Percentiles rank a stretch among this genome's conserved stretches.
Conservation (phyloP, 2,113 vertebrate species). For the Microcebus ravelobensis region DNA sequence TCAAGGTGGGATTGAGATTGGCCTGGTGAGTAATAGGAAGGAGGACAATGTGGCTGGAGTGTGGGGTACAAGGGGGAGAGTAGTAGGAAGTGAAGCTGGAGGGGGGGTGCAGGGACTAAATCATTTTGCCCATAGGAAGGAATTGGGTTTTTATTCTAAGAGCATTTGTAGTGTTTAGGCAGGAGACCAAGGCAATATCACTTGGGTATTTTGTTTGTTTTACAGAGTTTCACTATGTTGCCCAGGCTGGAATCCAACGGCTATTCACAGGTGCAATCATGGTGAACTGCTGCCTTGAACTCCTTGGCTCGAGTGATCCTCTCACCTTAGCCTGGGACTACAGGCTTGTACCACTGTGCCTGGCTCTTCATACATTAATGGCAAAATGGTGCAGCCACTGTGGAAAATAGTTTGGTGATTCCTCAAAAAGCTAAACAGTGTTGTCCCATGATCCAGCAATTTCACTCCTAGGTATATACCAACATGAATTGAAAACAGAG, state of each 20-base stretch:
- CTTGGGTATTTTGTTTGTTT: not conserved
- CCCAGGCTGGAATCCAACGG: too few relatives aligned
- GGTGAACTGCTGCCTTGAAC: not conserved
- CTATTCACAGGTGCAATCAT: too few relatives aligned
- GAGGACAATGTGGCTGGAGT: not conserved
- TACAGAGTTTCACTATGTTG: too few relatives aligned
- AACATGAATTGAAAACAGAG: not conserved
- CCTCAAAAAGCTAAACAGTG: not conserved
- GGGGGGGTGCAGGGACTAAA: not conserved
- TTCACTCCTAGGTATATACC: not conserved
- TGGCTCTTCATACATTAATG: not conserved
- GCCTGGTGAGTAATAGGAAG: not conserved
- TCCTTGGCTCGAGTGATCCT: not conserved
- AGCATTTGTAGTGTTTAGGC: not conserved
- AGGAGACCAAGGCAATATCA: not conserved
- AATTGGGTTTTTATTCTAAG: not conserved
- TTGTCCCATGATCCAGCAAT: not conserved
- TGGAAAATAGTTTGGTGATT: not conserved
- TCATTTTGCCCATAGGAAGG: not conserved
- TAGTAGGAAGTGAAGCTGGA: not conserved
- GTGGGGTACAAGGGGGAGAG: not conserved
- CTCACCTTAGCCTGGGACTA: not conserved
- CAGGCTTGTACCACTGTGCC: not conserved
- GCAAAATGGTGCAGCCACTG: not conserved
- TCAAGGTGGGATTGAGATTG: not conserved